Percentiles rank a stretch among this genome's conserved stretches.
These are phyloP conservation scores for Catajapyx aquilonaris DNA, from an alignment of 1,140 invertebrate genomes.

Conservation along the genomic window DNA sequence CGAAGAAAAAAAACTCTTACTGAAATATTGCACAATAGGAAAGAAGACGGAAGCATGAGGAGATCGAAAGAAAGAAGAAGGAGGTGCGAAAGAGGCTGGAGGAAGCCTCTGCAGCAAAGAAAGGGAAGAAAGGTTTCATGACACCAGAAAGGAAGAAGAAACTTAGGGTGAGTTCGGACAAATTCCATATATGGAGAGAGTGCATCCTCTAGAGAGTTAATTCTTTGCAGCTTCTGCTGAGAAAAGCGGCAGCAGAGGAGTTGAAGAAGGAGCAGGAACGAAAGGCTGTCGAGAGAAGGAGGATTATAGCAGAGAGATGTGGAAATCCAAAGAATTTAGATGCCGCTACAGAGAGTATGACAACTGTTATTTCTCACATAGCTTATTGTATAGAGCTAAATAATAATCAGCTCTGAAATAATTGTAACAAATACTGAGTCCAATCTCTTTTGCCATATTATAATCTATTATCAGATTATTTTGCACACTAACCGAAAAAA, in stretches of 20 bases:
- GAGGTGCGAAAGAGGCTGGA: slow-evolving; percentile 90
- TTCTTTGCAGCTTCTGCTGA: slow-evolving; percentile 67
- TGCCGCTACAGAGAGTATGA: too few relatives aligned
- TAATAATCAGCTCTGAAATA: too few relatives aligned
- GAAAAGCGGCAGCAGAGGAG: slow-evolving; percentile 99
- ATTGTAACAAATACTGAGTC: too few relatives aligned
- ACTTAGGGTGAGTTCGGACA: slow-evolving; percentile 64
- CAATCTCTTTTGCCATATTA: too few relatives aligned
- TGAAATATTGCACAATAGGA: too few relatives aligned
- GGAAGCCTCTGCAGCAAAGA: slow-evolving; percentile 83
- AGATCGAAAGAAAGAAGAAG: slow-evolving; percentile 82
- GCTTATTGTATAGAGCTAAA: too few relatives aligned
- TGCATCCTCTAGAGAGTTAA: background rate
- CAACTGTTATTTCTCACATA: too few relatives aligned
- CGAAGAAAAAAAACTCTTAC: too few relatives aligned
- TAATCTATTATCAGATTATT: too few relatives aligned
- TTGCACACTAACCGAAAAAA: too few relatives aligned
- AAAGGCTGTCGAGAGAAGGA: slow-evolving; percentile 92
- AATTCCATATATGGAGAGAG: background rate
- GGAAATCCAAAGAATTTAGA: slow-evolving; percentile 76
- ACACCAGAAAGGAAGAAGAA: slow-evolving; percentile 97
- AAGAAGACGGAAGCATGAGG: slow-evolving; percentile 82
- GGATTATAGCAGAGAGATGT: slow-evolving; percentile 87
- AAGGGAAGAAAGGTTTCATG: slow-evolving; percentile 97
- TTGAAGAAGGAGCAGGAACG: slow-evolving; percentile 98